Percentiles rank a stretch among this genome's conserved stretches.
phyloP scores from a whole-genome alignment of 2,888 invertebrate genomes.

The Conomelus anceps region DNA sequence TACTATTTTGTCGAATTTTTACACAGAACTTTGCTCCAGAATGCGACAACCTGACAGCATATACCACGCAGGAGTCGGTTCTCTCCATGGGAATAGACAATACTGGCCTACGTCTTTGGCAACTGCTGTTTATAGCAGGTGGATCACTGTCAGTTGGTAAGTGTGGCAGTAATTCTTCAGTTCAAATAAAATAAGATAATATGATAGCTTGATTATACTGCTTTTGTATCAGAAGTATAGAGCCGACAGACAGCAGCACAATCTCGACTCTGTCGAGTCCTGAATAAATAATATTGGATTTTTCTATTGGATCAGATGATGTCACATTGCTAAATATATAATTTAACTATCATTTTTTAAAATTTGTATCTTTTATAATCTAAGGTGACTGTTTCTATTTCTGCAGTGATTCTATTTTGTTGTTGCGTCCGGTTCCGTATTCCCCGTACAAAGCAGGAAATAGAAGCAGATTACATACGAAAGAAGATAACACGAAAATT shows the following conservation, averaged over 20 bases:
- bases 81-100: neutral
- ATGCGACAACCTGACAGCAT: neutral
- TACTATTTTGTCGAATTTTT: no score
- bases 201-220: no score
- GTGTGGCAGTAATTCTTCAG: neutral
- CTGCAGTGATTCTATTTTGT: conserved; percentile 74
- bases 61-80: neutral
- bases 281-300: no score
- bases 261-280: no score
- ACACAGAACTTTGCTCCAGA: neutral
- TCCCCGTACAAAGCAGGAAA: conserved; percentile 90
- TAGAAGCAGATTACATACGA: conserved; percentile 85
- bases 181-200: neutral
- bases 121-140: neutral
- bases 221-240: no score
- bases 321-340: no score
- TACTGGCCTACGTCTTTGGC: neutral
- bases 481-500: conserved; percentile 77
- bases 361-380: no score
- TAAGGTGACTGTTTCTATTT: no score
- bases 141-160: neutral
- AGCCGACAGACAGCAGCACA: no score
- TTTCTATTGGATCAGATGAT: no score
- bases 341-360: no score
- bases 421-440: conserved; percentile 87